A percentile compares a stretch with the other conserved stretches of the same genome.
Evolutionary conservation across 2,113 vertebrate species (phyloP).

Genomic region (Scalopus aquaticus): DNA sequence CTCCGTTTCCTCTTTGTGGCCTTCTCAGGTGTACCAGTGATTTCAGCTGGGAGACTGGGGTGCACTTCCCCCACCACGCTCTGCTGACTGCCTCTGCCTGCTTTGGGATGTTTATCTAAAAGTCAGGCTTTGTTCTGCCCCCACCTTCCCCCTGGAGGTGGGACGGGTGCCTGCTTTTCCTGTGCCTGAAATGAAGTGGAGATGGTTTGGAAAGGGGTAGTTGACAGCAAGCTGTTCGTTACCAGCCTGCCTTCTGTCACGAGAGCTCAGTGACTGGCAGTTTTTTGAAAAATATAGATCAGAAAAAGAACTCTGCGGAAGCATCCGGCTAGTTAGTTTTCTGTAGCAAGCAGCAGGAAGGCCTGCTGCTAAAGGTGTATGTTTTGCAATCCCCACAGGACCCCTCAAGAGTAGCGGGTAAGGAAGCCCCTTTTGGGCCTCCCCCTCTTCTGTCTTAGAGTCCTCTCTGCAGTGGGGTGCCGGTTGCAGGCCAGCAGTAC

Average conservation of each 20-base stretch:
- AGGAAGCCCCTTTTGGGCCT: background rate
- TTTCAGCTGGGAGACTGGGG: background rate
- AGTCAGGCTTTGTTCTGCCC: background rate
- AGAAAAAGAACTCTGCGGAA: background rate
- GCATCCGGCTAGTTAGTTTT: background rate
- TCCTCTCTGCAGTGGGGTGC: background rate
- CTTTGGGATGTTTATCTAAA: background rate
- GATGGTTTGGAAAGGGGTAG: background rate
- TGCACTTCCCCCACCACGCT: fast-evolving
- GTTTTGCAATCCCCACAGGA: fast-evolving
- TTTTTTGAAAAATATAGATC: background rate
- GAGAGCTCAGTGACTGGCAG: conserved; percentile 2
- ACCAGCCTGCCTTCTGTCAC: conserved; percentile 48
- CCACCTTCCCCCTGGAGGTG: background rate
- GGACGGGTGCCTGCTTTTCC: background rate
- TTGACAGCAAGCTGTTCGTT: conserved; percentile 57
- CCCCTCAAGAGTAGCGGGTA: background rate
- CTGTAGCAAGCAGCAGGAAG: background rate
- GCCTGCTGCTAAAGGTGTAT: background rate
- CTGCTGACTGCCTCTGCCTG: background rate
- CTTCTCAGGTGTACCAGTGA: background rate
- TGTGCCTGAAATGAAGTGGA: conserved; percentile 1
- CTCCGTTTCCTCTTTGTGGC: background rate
- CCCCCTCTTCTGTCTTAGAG: background rate
- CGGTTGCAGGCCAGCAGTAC: fast-evolving